phyloP scores from a whole-genome alignment of 2,888 invertebrate species.

The Euclidia mi region DNA sequence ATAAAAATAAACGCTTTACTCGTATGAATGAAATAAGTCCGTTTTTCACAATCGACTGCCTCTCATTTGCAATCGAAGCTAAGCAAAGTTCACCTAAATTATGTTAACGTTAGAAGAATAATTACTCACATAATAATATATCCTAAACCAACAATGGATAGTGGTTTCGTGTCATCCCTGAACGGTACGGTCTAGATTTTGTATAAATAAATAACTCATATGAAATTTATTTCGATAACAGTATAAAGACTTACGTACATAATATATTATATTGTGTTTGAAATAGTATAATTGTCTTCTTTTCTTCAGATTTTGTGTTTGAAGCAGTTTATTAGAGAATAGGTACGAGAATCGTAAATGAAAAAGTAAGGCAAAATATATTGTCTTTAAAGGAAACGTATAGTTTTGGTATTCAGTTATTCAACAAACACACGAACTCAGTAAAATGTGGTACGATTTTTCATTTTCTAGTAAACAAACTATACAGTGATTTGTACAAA shows the following conservation, averaged over 20 bases:
- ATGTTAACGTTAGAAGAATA: slow-evolving; percentile 25
- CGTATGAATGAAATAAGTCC: background rate
- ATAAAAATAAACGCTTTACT: too few relatives aligned
- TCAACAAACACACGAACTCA: slow-evolving; percentile 7
- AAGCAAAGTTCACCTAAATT: slow-evolving; percentile 18
- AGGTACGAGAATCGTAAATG: too few relatives aligned
- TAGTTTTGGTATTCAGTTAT: background rate
- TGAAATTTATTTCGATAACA: background rate
- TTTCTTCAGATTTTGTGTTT: too few relatives aligned
- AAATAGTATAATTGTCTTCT: too few relatives aligned
- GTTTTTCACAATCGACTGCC: background rate
- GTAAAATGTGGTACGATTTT: too few relatives aligned
- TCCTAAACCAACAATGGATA: slow-evolving; percentile 38
- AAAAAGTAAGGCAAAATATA: too few relatives aligned
- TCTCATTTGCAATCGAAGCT: background rate
- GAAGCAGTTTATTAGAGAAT: too few relatives aligned
- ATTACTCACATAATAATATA: slow-evolving; percentile 1
- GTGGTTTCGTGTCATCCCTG: slow-evolving; percentile 19
- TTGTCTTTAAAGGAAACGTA: too few relatives aligned
- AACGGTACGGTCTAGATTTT: slow-evolving; percentile 16
- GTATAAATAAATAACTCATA: slow-evolving; percentile 12
- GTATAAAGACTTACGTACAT: too few relatives aligned
- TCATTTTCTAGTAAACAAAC: slow-evolving; percentile 14
- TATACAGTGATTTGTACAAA: slow-evolving; percentile 23
- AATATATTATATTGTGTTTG: too few relatives aligned